phyloP scores from a whole-genome alignment of 2,888 invertebrate genomes.

The Ptycholaimellus sp. region DNA sequence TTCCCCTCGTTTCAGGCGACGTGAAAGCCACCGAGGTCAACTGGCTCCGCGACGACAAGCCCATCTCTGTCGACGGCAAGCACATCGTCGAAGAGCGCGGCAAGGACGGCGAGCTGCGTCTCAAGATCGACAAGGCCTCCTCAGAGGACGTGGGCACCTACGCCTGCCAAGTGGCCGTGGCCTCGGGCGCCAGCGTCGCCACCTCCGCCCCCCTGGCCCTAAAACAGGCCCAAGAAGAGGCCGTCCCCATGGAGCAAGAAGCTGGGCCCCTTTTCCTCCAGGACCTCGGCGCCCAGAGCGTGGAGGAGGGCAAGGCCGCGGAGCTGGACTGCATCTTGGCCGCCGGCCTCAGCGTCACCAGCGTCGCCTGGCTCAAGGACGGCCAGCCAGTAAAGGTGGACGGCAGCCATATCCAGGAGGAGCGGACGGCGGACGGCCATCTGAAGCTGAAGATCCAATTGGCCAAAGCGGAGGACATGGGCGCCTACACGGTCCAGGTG shows the following conservation, averaged over 20 bases:
- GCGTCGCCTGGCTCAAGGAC: slow-evolving; percentile 75
- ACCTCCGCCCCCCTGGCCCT: slow-evolving; percentile 41
- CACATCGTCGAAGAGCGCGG: slow-evolving; percentile 5
- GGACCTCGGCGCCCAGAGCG: slow-evolving; percentile 43
- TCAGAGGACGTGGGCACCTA: slow-evolving; percentile 84
- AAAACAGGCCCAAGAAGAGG: neutral
- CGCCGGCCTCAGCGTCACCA: slow-evolving; percentile 2
- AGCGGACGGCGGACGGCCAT: slow-evolving; percentile 38
- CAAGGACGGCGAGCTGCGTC: slow-evolving; percentile 47
- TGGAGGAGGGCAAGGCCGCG: slow-evolving; percentile 42
- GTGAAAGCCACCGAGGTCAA: slow-evolving; percentile 58
- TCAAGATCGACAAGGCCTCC: slow-evolving; percentile 79
- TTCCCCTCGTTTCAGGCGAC: no score
- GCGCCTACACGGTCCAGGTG: slow-evolving; percentile 24
- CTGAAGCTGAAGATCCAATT: slow-evolving; percentile 48
- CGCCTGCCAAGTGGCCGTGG: slow-evolving; percentile 54
- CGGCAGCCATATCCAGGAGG: slow-evolving; percentile 31
- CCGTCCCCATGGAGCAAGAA: slow-evolving; percentile 5
- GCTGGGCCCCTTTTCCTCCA: slow-evolving; percentile 33
- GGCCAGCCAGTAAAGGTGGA: slow-evolving; percentile 13
- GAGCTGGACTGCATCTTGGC: slow-evolving; percentile 5
- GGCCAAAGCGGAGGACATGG: slow-evolving; percentile 38
- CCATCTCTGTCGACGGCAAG: no score
- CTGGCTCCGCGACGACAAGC: slow-evolving; percentile 54
- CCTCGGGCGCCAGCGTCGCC: no score